Percentiles rank a stretch among this genome's conserved stretches.
Conservation (phyloP, 2,797 vertebrate genomes). For the Aplochiton taeniatus region DNA sequence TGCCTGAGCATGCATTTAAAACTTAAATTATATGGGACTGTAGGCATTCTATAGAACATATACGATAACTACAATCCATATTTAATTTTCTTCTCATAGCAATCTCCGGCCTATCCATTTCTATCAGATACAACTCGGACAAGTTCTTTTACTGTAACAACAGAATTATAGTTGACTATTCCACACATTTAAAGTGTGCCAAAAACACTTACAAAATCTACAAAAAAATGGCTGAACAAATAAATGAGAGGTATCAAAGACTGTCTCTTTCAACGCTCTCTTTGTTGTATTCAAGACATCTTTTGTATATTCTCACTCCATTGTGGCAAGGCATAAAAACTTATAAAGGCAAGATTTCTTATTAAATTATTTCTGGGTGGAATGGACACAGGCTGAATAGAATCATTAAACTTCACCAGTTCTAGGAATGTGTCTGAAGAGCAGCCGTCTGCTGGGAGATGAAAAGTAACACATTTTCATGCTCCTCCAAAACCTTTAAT, state of each 20-base stretch:
- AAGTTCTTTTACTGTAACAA: not conserved
- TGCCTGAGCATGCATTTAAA: no score
- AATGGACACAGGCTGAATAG: slow-evolving; percentile 81
- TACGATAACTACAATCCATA: no score
- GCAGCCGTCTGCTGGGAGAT: slow-evolving; percentile 76
- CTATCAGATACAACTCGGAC: no score
- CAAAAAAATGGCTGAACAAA: slow-evolving; percentile 68
- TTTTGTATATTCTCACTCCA: slow-evolving; percentile 74
- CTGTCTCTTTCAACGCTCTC: slow-evolving; percentile 70
- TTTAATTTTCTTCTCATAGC: no score
- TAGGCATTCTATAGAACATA: no score
- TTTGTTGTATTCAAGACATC: slow-evolving; percentile 73
- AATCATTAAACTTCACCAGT: slow-evolving; percentile 88
- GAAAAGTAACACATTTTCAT: slow-evolving; percentile 86
- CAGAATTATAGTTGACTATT: slow-evolving; percentile 30
- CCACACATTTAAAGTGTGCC: slow-evolving; percentile 64
- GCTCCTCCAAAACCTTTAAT: slow-evolving; percentile 89
- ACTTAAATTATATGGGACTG: no score
- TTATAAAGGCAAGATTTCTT: slow-evolving; percentile 78
- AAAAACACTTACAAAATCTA: slow-evolving; percentile 56
- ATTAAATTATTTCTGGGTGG: slow-evolving; percentile 91
- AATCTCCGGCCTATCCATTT: no score
- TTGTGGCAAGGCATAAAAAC: slow-evolving; percentile 77
- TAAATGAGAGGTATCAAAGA: slow-evolving; percentile 69
- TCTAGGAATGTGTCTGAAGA: slow-evolving; percentile 75